phyloP scores from a whole-genome alignment of 2,113 vertebrate species.

The Ellobius talpinus region DNA sequence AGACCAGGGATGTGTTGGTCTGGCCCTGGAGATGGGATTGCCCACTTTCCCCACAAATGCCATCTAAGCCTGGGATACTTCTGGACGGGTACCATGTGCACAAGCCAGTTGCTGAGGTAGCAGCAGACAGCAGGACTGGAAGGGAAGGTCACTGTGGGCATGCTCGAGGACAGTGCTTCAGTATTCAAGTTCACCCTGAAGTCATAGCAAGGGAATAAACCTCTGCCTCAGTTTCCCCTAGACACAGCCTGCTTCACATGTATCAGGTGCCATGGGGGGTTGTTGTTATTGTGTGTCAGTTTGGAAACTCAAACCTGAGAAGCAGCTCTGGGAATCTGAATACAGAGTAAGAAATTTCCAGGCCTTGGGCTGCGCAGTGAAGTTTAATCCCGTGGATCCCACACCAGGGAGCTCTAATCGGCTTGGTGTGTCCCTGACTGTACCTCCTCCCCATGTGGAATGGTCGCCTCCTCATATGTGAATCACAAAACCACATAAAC shows the following conservation, averaged over 20 bases:
- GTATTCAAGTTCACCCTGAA: accelerated
- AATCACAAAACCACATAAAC: slow-evolving; percentile 85
- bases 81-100: too few species aligned
- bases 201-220: background rate
- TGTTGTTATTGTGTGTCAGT: slow-evolving; percentile 55
- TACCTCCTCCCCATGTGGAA: background rate
- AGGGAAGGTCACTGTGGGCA: background rate
- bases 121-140: background rate
- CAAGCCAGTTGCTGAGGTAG: background rate
- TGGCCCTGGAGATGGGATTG: background rate
- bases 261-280: background rate
- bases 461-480: slow-evolving; percentile 82
- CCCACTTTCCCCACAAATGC: background rate
- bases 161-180: background rate
- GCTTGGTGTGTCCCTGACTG: background rate
- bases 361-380: background rate
- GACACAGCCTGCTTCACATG: background rate
- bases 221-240: background rate
- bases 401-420: slow-evolving; percentile 50
- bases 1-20: background rate
- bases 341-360: slow-evolving; percentile 63
- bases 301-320: slow-evolving; percentile 69
- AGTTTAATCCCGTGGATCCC: slow-evolving; percentile 28
- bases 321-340: slow-evolving; percentile 64
- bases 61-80: background rate